A percentile compares a stretch with the other conserved stretches of the same genome.
Conservation (phyloP, 2,113 vertebrate genomes). For the Hydrolagus affinis region DNA sequence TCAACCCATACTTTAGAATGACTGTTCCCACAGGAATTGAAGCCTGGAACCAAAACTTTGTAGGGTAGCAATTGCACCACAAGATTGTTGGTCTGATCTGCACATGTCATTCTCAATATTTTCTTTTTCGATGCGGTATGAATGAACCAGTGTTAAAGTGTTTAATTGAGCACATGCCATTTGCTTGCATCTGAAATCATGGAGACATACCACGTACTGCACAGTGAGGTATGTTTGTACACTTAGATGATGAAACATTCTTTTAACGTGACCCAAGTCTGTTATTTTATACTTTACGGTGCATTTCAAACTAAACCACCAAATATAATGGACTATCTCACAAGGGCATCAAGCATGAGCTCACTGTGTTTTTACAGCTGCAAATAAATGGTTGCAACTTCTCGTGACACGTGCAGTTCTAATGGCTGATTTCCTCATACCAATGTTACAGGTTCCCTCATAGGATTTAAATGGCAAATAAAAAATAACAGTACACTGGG, state of each 20-base stretch:
- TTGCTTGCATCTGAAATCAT: background rate
- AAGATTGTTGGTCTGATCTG: background rate
- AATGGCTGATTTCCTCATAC: slow-evolving; percentile 25
- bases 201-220: background rate
- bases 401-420: slow-evolving; percentile 5
- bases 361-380: slow-evolving; percentile 28
- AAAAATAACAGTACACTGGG: background rate
- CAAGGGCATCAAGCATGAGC: slow-evolving; percentile 3
- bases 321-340: slow-evolving; percentile 9
- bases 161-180: background rate
- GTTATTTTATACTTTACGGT: slow-evolving; percentile 1
- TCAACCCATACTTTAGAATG: background rate
- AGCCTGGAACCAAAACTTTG: background rate
- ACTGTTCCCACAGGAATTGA: slow-evolving; percentile 20
- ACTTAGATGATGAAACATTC: background rate
- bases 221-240: background rate
- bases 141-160: background rate
- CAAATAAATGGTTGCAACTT: slow-evolving; percentile 18
- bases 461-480: background rate
- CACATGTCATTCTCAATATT: slow-evolving; percentile 16
- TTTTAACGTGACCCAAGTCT: background rate
- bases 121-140: background rate
- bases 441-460: background rate
- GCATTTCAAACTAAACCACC: background rate
- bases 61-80: background rate